Base-by-base conservation (phyloP, 2,797 vertebrate genomes). In the Acanthurus tractus region DNA sequence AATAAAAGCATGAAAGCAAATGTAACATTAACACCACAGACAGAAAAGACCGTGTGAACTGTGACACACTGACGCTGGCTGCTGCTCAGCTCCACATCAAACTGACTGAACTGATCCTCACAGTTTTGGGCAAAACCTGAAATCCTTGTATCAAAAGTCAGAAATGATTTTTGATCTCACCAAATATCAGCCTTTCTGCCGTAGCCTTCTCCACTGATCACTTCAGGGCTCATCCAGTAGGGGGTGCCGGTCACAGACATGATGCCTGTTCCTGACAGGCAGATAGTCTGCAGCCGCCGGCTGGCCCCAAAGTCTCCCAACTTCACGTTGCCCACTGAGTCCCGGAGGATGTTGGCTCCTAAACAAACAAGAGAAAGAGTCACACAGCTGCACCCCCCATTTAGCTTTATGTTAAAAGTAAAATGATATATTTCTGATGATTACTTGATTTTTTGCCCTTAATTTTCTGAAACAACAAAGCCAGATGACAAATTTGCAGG, bases 211-310 rank as follows among this genome's bases (percentile, higher is more conserved):
- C 98, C 98, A n/a, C 98, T 99, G 91, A 99, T 99, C 63, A 99
- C 98, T 80, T 99, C 98, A 0, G 98, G 98, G 76, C 98, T 99
- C 98, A 99, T 99, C 98, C 98, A 99, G 89, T 99, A 99, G 0
- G 98, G 98, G 8, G 98, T 99, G 78, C 98, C 98, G 0, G 97
- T 99, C 90, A 98, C 98, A 0, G 98, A 99, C 79, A 97, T 99
- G 92, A 99, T 99, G 77, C 97, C 98, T 0, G 98, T 99, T 63
- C 98, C 98, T 0, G 98, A 99, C 23, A 99, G 95, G 70, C 98
- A 99, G 93, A 99, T 99, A 4, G 98, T 99, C 94, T 99, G 98
- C 75, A 99, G 96, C 20, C 98, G 95, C 50, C 97, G 96, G 86
- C 98, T 99, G 78, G 98, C 98, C 58, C 98, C 98, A 0, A 99